A percentile compares a stretch with the other conserved stretches of the same genome.
Conservation (phyloP, 2,113 vertebrate species). For the Xenopus laevis region DNA sequence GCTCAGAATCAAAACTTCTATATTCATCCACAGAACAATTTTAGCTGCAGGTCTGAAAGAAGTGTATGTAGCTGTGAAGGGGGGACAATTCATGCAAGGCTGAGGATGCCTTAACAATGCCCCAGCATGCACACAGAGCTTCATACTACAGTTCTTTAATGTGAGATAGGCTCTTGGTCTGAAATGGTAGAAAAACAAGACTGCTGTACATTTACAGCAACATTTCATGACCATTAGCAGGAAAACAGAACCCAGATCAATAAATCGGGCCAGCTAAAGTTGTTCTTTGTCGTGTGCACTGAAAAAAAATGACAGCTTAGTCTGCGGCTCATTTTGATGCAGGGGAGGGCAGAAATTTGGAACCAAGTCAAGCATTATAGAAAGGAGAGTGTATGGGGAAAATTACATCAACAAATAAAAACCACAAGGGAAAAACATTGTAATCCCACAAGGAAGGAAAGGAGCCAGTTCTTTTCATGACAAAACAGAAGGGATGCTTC, state of each 20-base stretch:
- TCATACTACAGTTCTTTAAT: background rate
- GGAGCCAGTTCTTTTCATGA: conserved; percentile 50
- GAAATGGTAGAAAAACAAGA: background rate
- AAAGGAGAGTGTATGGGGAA: conserved; percentile 64
- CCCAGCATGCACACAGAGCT: background rate
- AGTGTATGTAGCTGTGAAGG: background rate
- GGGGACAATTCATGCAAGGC: background rate
- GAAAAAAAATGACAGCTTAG: conserved; percentile 33
- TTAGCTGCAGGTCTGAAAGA: conserved; percentile 27
- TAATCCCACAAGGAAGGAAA: conserved; percentile 63
- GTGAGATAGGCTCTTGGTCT: background rate
- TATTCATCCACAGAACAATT: conserved; percentile 23
- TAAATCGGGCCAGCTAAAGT: conserved; percentile 33
- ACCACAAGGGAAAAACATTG: conserved; percentile 64
- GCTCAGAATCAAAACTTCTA: conserved; percentile 5
- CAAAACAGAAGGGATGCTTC: conserved; percentile 64
- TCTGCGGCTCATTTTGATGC: conserved; percentile 28
- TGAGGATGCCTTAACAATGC: background rate
- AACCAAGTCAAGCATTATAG: conserved; percentile 76
- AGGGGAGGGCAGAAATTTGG: conserved; percentile 53
- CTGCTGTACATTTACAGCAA: background rate
- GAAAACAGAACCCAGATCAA: background rate
- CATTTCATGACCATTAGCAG: background rate
- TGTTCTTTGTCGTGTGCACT: conserved; percentile 25
- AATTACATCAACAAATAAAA: conserved; percentile 70